A percentile compares a stretch with the other conserved stretches of the same genome.
These are phyloP conservation scores for Pristiophorus japonicus DNA, from an alignment of 2,113 vertebrate genomes.

Conservation along the genomic window DNA sequence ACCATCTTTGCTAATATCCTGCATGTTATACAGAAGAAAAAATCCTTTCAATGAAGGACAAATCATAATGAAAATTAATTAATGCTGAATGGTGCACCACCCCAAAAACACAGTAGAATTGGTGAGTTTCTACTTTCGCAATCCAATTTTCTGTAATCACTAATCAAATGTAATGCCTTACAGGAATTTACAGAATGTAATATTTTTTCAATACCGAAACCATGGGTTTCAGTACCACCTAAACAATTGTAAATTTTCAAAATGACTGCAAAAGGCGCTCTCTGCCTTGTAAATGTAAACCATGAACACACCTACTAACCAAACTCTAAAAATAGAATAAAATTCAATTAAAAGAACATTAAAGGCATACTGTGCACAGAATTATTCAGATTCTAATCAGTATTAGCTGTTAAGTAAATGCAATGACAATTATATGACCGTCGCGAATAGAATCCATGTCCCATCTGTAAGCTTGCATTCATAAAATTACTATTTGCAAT, in stretches of 20 bases:
- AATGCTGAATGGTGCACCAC: not conserved
- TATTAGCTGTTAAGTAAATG: not conserved
- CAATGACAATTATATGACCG: not conserved
- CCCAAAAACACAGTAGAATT: not conserved
- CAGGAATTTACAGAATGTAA: not conserved
- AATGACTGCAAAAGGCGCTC: not conserved
- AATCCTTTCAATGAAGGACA: not conserved
- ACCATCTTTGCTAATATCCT: not conserved
- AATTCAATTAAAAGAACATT: not conserved
- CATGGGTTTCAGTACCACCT: not conserved
- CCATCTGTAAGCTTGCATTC: not conserved
- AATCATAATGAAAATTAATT: not conserved
- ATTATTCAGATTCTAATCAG: not conserved
- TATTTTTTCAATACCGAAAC: not conserved
- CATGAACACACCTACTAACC: not conserved
- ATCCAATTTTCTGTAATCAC: not conserved
- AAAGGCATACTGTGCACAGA: not conserved
- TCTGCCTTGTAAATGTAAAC: not conserved
- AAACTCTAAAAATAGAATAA: not conserved
- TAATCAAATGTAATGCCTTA: not conserved
- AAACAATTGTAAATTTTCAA: not conserved
- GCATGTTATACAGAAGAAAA: not conserved
- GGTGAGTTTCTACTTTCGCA: not conserved
- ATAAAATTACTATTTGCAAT: not conserved
- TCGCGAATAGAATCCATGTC: not conserved